Percentiles rank a stretch among this genome's conserved stretches.
These are phyloP conservation scores for Athene cunicularia DNA, from an alignment of 2,113 vertebrate genomes.

Conservation along the genomic window DNA sequence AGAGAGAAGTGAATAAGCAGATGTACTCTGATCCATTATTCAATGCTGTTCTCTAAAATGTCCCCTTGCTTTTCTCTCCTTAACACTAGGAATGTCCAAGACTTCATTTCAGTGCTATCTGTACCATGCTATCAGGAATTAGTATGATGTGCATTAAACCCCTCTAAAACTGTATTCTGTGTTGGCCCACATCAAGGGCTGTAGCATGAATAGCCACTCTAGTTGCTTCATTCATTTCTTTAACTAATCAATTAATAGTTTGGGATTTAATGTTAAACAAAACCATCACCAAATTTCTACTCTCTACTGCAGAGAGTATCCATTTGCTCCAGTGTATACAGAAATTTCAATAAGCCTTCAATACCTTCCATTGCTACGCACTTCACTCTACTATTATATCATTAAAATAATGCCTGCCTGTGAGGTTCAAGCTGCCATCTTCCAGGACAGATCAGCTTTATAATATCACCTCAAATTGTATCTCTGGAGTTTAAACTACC, in stretches of 20 bases:
- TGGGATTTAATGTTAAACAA: background rate
- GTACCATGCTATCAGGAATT: background rate
- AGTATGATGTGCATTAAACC: background rate
- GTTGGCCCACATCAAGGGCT: background rate
- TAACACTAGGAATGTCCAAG: background rate
- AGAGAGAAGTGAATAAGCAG: background rate
- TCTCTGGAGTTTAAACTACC: background rate
- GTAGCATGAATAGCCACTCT: background rate
- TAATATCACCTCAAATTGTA: background rate
- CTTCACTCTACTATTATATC: background rate
- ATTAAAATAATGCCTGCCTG: background rate
- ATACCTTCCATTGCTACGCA: background rate
- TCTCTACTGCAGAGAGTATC: background rate
- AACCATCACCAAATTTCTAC: background rate
- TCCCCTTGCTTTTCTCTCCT: background rate
- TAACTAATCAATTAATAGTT: background rate
- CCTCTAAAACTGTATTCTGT: background rate
- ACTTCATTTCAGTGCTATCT: background rate
- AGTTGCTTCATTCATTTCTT: background rate
- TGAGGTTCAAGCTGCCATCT: background rate
- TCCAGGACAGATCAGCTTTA: background rate
- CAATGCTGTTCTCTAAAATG: background rate
- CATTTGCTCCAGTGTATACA: background rate
- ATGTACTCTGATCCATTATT: background rate
- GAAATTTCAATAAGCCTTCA: background rate